Evolutionary conservation across 2,888 invertebrate genomes (phyloP), one percentile per base, ranked within the genome.

Genomic region (Athalia cordata): DNA sequence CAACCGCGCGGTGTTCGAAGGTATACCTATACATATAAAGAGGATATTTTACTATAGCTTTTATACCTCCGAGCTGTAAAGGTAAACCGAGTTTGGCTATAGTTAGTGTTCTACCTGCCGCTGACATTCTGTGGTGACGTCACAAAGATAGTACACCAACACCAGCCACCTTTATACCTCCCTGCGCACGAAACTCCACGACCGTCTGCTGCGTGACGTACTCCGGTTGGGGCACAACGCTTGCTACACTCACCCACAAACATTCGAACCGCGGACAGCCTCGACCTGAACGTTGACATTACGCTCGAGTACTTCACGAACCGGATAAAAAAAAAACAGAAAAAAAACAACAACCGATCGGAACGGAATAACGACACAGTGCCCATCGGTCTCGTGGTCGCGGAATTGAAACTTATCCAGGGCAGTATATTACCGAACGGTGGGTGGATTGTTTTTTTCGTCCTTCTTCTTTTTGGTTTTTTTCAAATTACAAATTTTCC

Each of bases 101-200:
- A 76, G 57, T 80, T 11, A 45, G 75, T 29, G 75, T 75, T 29
- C 76, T 72, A 72, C 74, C 78, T 74, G 75, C 75, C 62, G 75
- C 81, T 80, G 79, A 79, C 81, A 81, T 80, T 81, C 80, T 77
- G 79, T 65, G 65, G 67, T 81, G 81, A 81, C 81, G 80, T 81
- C 81, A 81, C 78, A 64, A 67, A 77, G 80, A 80, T 81, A 81
- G 80, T 81, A 78, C 79, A 75, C 75, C 72, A 72, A 72, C 47
- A 72, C 68, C 68, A 29, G 68, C 77, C 67, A 57, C 62, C 79
- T 29, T 29, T 29, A 29, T 29, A 29, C 64, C 6, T 45, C 68
- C 64, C 68, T 72, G 68, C 74, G 62, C 74, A 77, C 76, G 76
- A 50, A 15, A 75, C 61, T 75, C 75, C 62, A 49, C 75, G 62